These are phyloP conservation scores for Halichondria panicea DNA, from an alignment of 37 sponge, comb jelly and placozoan species.

Conservation along the genomic window DNA sequence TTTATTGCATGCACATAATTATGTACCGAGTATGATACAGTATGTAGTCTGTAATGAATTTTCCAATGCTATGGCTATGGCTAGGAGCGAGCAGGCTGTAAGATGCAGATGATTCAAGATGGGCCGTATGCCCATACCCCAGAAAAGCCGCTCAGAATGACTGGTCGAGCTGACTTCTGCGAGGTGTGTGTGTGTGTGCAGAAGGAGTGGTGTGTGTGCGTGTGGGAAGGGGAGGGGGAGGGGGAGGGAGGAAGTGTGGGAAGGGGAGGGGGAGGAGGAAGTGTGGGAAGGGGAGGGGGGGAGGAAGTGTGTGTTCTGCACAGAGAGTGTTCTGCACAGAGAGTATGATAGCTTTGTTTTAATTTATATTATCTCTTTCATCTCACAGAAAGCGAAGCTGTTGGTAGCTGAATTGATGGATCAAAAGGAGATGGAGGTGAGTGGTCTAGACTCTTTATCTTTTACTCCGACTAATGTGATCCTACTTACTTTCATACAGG, in stretches of 20 bases:
- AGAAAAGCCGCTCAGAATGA: slow-evolving; percentile 94
- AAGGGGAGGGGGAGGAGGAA: no score
- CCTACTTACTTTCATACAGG: no score
- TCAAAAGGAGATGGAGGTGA: slow-evolving; percentile 73
- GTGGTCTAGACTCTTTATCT: no score
- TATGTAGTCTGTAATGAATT: not conserved
- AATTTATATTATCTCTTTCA: not conserved
- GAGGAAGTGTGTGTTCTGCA: no score
- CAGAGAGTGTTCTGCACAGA: no score
- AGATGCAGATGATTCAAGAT: slow-evolving; percentile 98
- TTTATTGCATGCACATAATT: not conserved
- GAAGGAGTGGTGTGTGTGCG: no score
- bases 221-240: no score
- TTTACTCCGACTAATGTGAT: no score
- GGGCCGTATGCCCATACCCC: slow-evolving; percentile 77
- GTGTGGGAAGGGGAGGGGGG: no score
- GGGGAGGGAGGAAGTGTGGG: no score
- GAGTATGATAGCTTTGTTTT: no score
- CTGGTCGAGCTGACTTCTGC: slow-evolving; percentile 53
- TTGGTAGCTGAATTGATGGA: slow-evolving; percentile 75
- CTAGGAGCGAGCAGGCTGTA: slow-evolving; percentile 89
- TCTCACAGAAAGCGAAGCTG: slow-evolving; percentile 75
- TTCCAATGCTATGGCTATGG: not conserved
- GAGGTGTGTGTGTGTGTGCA: slow-evolving; percentile 42
- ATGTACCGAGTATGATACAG: not conserved